Evolutionary conservation across 92 coral and sea anemone species (phyloP).

Genomic region (Porites lobata): DNA sequence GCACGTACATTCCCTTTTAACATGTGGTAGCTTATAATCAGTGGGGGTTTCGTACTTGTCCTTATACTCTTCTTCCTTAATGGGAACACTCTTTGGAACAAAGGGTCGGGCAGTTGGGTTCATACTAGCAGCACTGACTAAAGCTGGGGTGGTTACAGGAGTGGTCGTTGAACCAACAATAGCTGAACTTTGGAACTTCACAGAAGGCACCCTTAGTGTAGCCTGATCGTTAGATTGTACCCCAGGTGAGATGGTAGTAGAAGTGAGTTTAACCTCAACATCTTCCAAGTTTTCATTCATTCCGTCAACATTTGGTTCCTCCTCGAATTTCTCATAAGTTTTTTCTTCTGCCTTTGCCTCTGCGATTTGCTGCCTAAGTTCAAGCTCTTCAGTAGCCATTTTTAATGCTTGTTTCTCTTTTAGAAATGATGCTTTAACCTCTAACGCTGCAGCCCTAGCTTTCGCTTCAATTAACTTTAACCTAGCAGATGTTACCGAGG

Average conservation of each 20-base stretch:
- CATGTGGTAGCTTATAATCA: background rate
- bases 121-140: background rate
- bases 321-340: slow-evolving; percentile 61
- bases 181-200: slow-evolving; percentile 5
- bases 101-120: slow-evolving; percentile 3
- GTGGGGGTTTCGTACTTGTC: background rate
- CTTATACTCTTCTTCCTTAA: background rate
- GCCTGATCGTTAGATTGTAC: background rate
- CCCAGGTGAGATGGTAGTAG: background rate
- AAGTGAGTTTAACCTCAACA: slow-evolving; percentile 6
- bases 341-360: slow-evolving; percentile 77
- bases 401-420: slow-evolving; percentile 4
- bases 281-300: slow-evolving; percentile 22
- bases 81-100: background rate
- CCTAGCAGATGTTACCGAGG: background rate
- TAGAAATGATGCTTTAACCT: slow-evolving; percentile 40
- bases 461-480: slow-evolving; percentile 11
- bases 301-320: slow-evolving; percentile 27
- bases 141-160: background rate
- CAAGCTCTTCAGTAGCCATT: slow-evolving; percentile 62
- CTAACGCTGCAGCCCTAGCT: slow-evolving; percentile 51
- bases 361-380: slow-evolving; percentile 59
- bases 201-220: background rate
- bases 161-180: slow-evolving; percentile 1
- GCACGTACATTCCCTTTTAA: background rate